Evolutionary conservation across 2,113 vertebrate species (phyloP), one percentile per base, ranked within the genome.

Genomic region (Microcebus jonahi): DNA sequence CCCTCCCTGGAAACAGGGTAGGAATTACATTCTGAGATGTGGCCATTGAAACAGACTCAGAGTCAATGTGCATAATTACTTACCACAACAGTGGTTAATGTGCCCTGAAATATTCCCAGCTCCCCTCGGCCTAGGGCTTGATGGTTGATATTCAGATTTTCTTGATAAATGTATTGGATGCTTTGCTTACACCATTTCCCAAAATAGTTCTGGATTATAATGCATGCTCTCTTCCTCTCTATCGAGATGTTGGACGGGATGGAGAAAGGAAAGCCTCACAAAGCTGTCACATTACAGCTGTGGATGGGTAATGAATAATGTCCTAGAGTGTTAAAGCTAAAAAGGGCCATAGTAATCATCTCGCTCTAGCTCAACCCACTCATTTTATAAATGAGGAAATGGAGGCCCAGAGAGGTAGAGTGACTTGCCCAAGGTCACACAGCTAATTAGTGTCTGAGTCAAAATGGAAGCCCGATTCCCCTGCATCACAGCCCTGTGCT

Each of bases 41-140:
- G 95, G 96, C 96, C 61, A 0, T 94, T 95, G 96, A 97, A 97
- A 97, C 67, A 92, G 80, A 95, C 90, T 98, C 94, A 91, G 90
- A 98, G 95, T 98, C 95, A 97, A 61, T 90, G 95, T 96, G 94
- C 93, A 92, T 97, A 98, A 98, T 98, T 97, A 97, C 96, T 97
- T 96, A 97, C 93, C 84, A 94, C 96, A 97, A 93, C 95, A 97
- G 97, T 97, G 97, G 94, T 97, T 98, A 98, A 97, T 97, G 97
- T 97, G 98, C 95, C 97, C 98, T 97, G 98, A 98, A 97, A 94
- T 95, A 96, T 76, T 89, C 91, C 79, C 75, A 87, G 95, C 79
- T 96, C 80, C 95, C 53, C 80, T 96, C 1, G 14, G 94, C 96
- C 93, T 86, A 84, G 80, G 95, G 87, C 95, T 84, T 83, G 79